Evolutionary conservation across 1,140 invertebrate genomes (phyloP), one percentile per base, ranked within the genome.

Genomic region (Heliconius melpomene): DNA sequence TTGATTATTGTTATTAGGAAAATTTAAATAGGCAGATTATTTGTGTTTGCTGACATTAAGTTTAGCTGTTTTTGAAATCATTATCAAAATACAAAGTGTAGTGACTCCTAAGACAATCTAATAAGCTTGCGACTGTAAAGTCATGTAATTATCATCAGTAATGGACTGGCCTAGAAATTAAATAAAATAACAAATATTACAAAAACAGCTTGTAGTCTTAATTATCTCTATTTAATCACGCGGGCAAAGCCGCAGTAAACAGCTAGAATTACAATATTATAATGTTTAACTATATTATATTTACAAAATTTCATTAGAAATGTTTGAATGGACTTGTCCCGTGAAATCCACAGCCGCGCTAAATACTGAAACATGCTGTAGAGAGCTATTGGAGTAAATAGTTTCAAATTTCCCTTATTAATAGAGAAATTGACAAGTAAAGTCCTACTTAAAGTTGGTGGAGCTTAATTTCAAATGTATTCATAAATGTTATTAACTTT

Each of bases 391-490:
- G 66, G 29, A 26, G 50, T 71, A 72, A 76, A 79, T 76, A 75
- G 78, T 79, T 79, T 72, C 46, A n/a, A 50, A 76, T 79, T 79
- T 79, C 50, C 23, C 16, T 52, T 75, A 79, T 72, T 79, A 76
- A 36, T 79, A 38, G 40, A 79, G 78, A 40, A 72, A 76, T 32
- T 79, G 78, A 72, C 77, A 72, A 74, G 74, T 72, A 76, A 32
- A 70, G 74, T 78, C 70, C 36, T 20, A 26, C 26, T 50, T 32
- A 72, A 74, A 38, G n/a, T 66, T 66, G 29, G 7, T 66, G 13
- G 23, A 66, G 57, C 23, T 66, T 66, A 26, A 66, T 26, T 66
- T 66, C 23, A 23, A 66, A 26, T 26, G 57, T 66, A 66, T 66
- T 66, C 57, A 66, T 66, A 66, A 66, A 29, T n/a, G 11, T 26